Evolutionary conservation across 1,140 invertebrate species (phyloP).

Genomic region (Trichonephila clavipes): DNA sequence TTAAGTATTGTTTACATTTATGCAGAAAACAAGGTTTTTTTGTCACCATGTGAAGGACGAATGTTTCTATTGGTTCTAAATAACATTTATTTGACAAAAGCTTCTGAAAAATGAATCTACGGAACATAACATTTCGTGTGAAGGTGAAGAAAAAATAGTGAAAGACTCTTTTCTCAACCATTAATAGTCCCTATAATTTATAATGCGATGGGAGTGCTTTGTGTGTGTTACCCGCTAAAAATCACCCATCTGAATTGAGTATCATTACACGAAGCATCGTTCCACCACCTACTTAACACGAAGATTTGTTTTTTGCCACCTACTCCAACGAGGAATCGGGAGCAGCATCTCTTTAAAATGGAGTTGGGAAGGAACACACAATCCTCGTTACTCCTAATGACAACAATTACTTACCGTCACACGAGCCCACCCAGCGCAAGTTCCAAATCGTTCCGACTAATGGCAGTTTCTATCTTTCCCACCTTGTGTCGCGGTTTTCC

Average conservation of each 20-base stretch:
- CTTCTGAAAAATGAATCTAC: too few species aligned
- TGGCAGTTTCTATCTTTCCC: constrained; percentile 57
- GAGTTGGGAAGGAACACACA: background rate
- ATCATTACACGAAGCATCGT: constrained; percentile 34
- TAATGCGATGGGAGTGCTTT: background rate
- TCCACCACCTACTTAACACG: constrained; percentile 37
- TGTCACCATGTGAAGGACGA: too few species aligned
- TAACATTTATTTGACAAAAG: too few species aligned
- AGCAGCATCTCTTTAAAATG: constrained; percentile 45
- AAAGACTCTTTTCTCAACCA: background rate
- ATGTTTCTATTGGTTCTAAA: too few species aligned
- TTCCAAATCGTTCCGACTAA: constrained; percentile 43
- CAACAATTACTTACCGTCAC: constrained; percentile 66
- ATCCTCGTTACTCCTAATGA: constrained; percentile 61
- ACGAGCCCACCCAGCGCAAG: constrained; percentile 49
- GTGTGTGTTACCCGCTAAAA: constrained; percentile 23
- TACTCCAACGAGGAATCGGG: background rate
- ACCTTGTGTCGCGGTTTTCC: constrained; percentile 31
- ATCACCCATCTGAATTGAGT: constrained; percentile 36
- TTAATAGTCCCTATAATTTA: constrained; percentile 1
- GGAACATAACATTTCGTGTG: too few species aligned
- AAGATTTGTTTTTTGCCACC: constrained; percentile 24
- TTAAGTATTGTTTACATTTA: too few species aligned
- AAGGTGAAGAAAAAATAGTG: background rate
- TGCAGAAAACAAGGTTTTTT: too few species aligned